phyloP scores from a whole-genome alignment of 2,888 invertebrate species.

The Phortica okadai region DNA sequence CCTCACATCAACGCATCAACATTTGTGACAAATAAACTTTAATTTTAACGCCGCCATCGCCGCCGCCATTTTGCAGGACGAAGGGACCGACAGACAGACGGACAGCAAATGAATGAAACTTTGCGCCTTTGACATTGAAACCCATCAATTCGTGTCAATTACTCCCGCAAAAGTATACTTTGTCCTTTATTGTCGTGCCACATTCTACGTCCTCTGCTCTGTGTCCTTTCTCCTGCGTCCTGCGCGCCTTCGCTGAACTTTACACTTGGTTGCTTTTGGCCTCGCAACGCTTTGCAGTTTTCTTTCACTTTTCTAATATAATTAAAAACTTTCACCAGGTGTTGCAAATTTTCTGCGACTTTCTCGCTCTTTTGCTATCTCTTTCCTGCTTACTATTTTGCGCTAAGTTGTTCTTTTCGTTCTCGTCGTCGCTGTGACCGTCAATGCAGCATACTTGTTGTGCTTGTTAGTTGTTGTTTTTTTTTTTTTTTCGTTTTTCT shows the following conservation, averaged over 20 bases:
- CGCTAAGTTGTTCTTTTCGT: too few species aligned
- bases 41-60: constrained; percentile 15
- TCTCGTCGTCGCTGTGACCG: too few species aligned
- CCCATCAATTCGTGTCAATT: constrained; percentile 74
- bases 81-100: constrained; percentile 2
- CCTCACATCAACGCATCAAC: not conserved
- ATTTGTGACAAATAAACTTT: constrained; percentile 33
- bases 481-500: not conserved
- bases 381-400: not conserved
- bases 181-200: too few species aligned
- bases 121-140: constrained; percentile 70
- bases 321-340: constrained; percentile 74
- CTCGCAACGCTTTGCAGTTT: constrained; percentile 52
- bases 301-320: constrained; percentile 69
- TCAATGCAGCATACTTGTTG: not conserved
- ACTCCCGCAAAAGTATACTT: constrained; percentile 61
- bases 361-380: not conserved
- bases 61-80: too few species aligned
- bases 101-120: constrained; percentile 37
- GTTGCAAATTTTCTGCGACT: constrained; percentile 63
- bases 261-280: constrained; percentile 20
- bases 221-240: constrained; percentile 39
- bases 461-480: not conserved
- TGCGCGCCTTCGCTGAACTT: constrained; percentile 16
- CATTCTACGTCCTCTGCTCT: too few species aligned